phyloP scores from a whole-genome alignment of 1,140 invertebrate genomes.

The Archivesica marissinica region DNA sequence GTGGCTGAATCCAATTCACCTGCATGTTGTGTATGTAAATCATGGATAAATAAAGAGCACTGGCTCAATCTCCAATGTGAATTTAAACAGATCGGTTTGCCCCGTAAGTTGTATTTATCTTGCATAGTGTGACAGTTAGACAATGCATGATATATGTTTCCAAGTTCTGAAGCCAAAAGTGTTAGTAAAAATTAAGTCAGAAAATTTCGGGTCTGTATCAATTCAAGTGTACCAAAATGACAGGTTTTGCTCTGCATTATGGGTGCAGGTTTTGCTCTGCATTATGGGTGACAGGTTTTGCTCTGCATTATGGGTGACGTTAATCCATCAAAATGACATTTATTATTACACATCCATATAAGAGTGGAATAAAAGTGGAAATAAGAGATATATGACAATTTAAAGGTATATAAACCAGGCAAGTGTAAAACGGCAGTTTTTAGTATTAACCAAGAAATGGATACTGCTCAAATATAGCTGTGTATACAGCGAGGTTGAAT shows the following conservation, averaged over 20 bases:
- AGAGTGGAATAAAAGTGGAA: conserved; percentile 19
- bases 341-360: conserved; percentile 35
- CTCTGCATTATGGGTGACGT: conserved; percentile 4
- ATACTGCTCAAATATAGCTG: conserved; percentile 1
- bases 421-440: conserved; percentile 35
- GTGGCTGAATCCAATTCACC: not conserved
- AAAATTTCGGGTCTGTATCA: conserved; percentile 2
- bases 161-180: not conserved
- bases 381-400: conserved; percentile 20
- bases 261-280: not conserved
- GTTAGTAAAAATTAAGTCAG: not conserved
- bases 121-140: conserved; percentile 20
- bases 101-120: conserved; percentile 17
- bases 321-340: conserved; percentile 32
- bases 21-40: not conserved
- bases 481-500: not conserved
- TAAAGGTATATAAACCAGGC: conserved; percentile 11
- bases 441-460: conserved; percentile 14
- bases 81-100: conserved; percentile 10
- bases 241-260: too few relatives aligned
- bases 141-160: conserved; percentile 24
- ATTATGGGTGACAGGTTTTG: not conserved
- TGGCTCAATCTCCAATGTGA: not conserved
- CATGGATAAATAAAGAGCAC: not conserved
- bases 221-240: conserved; percentile 23